Percentiles rank a stretch among this genome's conserved stretches.
These are phyloP conservation scores for Clinocottus analis DNA, from an alignment of 2,113 vertebrate species.

Conservation along the genomic window DNA sequence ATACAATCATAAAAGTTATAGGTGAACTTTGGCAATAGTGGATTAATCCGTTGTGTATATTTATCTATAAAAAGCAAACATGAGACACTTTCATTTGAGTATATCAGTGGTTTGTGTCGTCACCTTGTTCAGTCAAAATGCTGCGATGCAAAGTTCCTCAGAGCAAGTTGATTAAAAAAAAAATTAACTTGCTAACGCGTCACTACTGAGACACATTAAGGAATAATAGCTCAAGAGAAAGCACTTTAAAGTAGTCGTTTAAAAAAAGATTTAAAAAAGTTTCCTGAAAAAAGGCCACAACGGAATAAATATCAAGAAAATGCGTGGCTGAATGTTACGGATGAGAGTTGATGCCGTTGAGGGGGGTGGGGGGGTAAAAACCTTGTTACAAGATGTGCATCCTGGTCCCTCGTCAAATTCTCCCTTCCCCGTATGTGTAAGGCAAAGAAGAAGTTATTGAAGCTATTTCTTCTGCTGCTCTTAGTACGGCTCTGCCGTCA, in stretches of 20 bases:
- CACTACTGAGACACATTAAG: slow-evolving; percentile 6
- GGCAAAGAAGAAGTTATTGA: slow-evolving; percentile 35
- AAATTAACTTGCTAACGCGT: slow-evolving; percentile 23
- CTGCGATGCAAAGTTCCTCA: background rate
- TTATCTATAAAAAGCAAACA: slow-evolving; percentile 4
- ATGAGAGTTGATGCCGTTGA: no score
- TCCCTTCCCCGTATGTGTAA: slow-evolving; percentile 11
- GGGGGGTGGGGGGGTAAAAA: no score
- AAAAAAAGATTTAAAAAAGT: slow-evolving; percentile 32
- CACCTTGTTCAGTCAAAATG: slow-evolving; percentile 9
- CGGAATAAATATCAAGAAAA: background rate
- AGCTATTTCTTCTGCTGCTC: slow-evolving; percentile 44
- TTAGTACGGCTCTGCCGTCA: slow-evolving; percentile 94
- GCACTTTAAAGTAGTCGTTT: slow-evolving; percentile 22
- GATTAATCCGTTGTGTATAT: slow-evolving; percentile 30
- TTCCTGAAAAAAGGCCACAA: slow-evolving; percentile 44
- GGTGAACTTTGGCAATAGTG: slow-evolving; percentile 69
- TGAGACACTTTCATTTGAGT: slow-evolving; percentile 41
- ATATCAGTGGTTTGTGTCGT: background rate
- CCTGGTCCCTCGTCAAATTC: slow-evolving; percentile 39
- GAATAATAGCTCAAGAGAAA: slow-evolving; percentile 32
- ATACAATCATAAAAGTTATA: slow-evolving; percentile 56
- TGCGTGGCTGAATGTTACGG: no score
- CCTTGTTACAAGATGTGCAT: slow-evolving; percentile 37
- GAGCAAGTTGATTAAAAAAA: no score